A percentile compares a stretch with the other conserved stretches of the same genome.
Conservation (phyloP, 2,113 vertebrate genomes). For the Leptobrachium leishanense region DNA sequence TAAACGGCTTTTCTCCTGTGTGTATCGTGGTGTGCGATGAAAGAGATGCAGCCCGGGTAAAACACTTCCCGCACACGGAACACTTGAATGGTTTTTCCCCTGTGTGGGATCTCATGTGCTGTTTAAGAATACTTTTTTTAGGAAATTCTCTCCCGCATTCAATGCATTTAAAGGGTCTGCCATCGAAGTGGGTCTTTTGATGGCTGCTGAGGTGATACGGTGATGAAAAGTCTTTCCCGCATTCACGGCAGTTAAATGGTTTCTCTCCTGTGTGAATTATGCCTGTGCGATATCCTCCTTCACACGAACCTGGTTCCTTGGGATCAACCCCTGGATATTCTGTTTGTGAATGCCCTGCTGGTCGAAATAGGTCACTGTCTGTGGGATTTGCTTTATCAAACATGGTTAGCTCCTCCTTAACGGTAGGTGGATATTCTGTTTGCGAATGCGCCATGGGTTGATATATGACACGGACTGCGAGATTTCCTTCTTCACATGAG, state of each 20-base stretch:
- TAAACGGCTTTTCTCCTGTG: constrained; percentile 56
- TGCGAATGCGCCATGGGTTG: background rate
- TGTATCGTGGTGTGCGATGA: constrained; percentile 56
- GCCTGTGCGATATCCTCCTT: background rate
- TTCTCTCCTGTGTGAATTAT: background rate
- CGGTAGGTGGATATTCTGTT: background rate
- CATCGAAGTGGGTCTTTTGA: constrained; percentile 50
- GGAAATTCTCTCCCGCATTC: constrained; percentile 54
- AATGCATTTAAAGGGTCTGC: constrained; percentile 40
- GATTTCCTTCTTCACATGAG: too few relatives aligned
- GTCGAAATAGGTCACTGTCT: too few relatives aligned
- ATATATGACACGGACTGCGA: too few relatives aligned
- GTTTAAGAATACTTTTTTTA: constrained; percentile 52
- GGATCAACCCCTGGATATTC: background rate
- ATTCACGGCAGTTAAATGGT: background rate
- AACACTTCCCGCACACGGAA: constrained; percentile 43
- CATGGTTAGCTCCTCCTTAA: background rate
- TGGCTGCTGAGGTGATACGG: background rate
- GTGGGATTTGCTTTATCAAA: too few relatives aligned
- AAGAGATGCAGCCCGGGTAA: constrained; percentile 55
- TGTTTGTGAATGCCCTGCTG: background rate
- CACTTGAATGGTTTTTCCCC: constrained; percentile 45
- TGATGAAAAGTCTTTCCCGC: background rate
- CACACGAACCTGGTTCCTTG: background rate
- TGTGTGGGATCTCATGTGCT: constrained; percentile 54